Evolutionary conservation across 2,888 invertebrate genomes (phyloP).

Genomic region (Drosophila meridiana): DNA sequence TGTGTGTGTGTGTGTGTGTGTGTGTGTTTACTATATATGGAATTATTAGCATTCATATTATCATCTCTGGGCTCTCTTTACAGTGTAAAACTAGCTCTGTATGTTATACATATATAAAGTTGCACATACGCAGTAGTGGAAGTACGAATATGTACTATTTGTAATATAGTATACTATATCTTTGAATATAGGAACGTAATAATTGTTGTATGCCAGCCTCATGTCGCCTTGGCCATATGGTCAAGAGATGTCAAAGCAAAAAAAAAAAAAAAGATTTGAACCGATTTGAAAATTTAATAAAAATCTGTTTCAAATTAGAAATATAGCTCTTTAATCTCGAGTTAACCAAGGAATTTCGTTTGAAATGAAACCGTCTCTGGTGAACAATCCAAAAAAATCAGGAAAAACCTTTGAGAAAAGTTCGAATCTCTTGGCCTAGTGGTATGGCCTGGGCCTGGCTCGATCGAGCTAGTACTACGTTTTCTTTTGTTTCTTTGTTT

Average conservation of each 20-base stretch:
- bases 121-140: constrained; percentile 56
- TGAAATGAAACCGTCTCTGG: constrained; percentile 26
- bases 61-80: constrained; percentile 48
- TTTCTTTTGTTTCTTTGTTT: constrained; percentile 5
- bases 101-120: constrained; percentile 45
- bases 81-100: constrained; percentile 40
- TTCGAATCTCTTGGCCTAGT: background rate
- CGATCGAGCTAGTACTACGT: constrained; percentile 15
- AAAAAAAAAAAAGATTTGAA: background rate
- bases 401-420: background rate
- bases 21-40: constrained; percentile 19
- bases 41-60: constrained; percentile 16
- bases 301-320: too few species aligned
- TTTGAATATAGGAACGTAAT: constrained; percentile 81
- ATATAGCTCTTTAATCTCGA: too few species aligned
- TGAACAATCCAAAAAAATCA: background rate
- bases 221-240: constrained; percentile 3
- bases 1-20: background rate
- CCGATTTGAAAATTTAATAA: too few species aligned
- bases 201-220: constrained; percentile 63
- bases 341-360: background rate
- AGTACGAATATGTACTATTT: constrained; percentile 50
- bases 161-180: constrained; percentile 59
- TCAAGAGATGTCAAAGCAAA: background rate
- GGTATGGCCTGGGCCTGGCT: constrained; percentile 3